A percentile compares a stretch with the other conserved stretches of the same genome.
phyloP scores from a whole-genome alignment of 2,888 invertebrate genomes.

The Drosophila bunnanda region DNA sequence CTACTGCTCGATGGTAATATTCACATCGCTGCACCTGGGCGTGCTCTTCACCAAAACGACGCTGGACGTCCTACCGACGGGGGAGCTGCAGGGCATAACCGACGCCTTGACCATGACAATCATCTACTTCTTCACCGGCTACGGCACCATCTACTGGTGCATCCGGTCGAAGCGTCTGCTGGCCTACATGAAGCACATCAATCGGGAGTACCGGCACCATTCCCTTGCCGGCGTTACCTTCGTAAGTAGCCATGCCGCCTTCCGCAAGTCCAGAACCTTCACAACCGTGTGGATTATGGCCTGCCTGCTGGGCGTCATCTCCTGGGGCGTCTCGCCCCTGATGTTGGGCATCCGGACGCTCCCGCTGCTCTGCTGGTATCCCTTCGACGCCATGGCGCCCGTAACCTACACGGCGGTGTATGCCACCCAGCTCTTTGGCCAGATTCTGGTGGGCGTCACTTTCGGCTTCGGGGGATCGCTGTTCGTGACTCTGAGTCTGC shows the following conservation, averaged over 20 bases:
- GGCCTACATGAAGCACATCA: conserved; percentile 64
- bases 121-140: conserved; percentile 78
- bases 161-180: conserved; percentile 49
- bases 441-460: conserved; percentile 68
- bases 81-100: conserved; percentile 74
- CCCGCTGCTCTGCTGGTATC: conserved; percentile 83
- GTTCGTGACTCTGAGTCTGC: conserved; percentile 79
- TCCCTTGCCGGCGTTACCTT: conserved; percentile 81
- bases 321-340: conserved; percentile 77
- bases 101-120: conserved; percentile 79
- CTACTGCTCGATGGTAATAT: conserved; percentile 55
- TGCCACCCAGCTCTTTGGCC: conserved; percentile 76
- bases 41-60: conserved; percentile 73
- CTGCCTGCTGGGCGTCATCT: conserved; percentile 70
- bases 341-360: conserved; percentile 65
- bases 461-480: conserved; percentile 76
- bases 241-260: conserved; percentile 65
- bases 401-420: conserved; percentile 66
- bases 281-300: conserved; percentile 65
- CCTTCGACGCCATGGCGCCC: conserved; percentile 78
- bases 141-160: conserved; percentile 74
- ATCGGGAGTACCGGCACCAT: conserved; percentile 75
- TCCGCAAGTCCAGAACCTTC: conserved; percentile 54
- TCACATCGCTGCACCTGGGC: conserved; percentile 64
- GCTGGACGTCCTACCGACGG: conserved; percentile 64